Conservation (phyloP, 1,140 invertebrate genomes). For the Cheumatopsyche charites region DNA sequence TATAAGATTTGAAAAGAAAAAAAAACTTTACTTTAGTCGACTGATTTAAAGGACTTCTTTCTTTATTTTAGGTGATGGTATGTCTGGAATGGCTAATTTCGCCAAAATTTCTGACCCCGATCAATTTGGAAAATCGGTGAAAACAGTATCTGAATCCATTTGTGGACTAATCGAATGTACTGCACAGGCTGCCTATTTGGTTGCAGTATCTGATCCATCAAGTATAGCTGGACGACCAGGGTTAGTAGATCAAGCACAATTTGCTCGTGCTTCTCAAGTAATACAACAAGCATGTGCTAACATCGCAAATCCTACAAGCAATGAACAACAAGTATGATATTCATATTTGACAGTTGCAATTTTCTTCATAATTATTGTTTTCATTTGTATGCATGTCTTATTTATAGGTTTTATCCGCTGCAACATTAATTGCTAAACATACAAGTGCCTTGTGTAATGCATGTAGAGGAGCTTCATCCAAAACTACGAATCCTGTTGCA, state of each 20-base stretch:
- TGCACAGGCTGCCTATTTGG: constrained; percentile 90
- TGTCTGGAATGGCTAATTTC: constrained; percentile 92
- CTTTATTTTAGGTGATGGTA: constrained; percentile 74
- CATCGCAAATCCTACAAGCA: constrained; percentile 75
- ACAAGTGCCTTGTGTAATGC: constrained; percentile 95
- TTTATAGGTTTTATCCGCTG: constrained; percentile 79
- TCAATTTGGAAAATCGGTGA: constrained; percentile 85
- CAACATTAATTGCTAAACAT: constrained; percentile 95
- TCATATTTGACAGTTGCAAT: background rate
- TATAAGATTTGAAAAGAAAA: too few relatives aligned
- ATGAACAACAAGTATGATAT: constrained; percentile 72
- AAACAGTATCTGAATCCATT: constrained; percentile 83
- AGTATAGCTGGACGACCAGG: constrained; percentile 90
- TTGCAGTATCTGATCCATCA: constrained; percentile 89
- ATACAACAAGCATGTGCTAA: constrained; percentile 88
- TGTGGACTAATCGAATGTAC: constrained; percentile 93
- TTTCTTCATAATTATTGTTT: too few relatives aligned
- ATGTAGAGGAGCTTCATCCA: constrained; percentile 89
- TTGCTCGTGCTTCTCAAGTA: constrained; percentile 84
- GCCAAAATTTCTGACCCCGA: constrained; percentile 89
- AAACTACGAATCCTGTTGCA: constrained; percentile 90
- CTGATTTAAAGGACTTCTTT: too few relatives aligned
- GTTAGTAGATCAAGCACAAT: constrained; percentile 89
- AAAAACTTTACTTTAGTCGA: too few relatives aligned
- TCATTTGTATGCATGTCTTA: constrained; percentile 12